A percentile compares a stretch with the other conserved stretches of the same genome.
phyloP scores from a whole-genome alignment of 2,113 vertebrate genomes.

The Suncus etruscus region DNA sequence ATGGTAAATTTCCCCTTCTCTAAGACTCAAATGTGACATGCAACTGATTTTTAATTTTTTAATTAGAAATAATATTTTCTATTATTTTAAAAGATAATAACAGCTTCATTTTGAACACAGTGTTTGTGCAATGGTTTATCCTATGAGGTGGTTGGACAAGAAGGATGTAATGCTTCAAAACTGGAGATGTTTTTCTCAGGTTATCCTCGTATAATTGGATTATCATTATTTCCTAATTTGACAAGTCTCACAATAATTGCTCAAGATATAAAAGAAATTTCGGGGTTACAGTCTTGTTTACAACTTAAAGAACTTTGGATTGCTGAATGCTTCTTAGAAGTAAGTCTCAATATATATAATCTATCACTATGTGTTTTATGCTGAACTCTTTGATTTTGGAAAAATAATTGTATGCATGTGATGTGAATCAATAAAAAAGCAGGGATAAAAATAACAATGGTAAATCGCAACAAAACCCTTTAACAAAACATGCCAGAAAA shows the following conservation, averaged over 20 bases:
- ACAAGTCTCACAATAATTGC: slow-evolving; percentile 89
- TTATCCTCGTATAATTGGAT: slow-evolving; percentile 89
- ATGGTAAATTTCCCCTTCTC: not conserved
- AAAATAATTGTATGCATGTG: slow-evolving; percentile 46
- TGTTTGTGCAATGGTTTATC: slow-evolving; percentile 89
- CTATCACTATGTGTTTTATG: not conserved
- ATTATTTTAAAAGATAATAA: slow-evolving; percentile 59
- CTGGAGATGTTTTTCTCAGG: slow-evolving; percentile 93
- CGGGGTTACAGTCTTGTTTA: slow-evolving; percentile 87
- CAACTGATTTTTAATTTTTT: slow-evolving; percentile 34
- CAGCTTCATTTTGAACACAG: slow-evolving; percentile 83
- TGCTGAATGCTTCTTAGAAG: slow-evolving; percentile 88
- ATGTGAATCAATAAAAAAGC: slow-evolving; percentile 7
- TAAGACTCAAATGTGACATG: slow-evolving; percentile 6
- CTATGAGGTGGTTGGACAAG: slow-evolving; percentile 88
- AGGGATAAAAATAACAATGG: not conserved
- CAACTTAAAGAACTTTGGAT: slow-evolving; percentile 92
- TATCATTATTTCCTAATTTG: slow-evolving; percentile 89
- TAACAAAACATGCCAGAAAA: not conserved
- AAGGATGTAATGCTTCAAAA: slow-evolving; percentile 82
- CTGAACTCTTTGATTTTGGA: slow-evolving; percentile 49
- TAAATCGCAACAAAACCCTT: slow-evolving; percentile 16
- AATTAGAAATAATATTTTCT: not conserved
- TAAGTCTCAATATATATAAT: slow-evolving; percentile 81
- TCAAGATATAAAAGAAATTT: slow-evolving; percentile 88